phyloP scores from a whole-genome alignment of 2,797 vertebrate genomes.

The Lutjanus campechanus region DNA sequence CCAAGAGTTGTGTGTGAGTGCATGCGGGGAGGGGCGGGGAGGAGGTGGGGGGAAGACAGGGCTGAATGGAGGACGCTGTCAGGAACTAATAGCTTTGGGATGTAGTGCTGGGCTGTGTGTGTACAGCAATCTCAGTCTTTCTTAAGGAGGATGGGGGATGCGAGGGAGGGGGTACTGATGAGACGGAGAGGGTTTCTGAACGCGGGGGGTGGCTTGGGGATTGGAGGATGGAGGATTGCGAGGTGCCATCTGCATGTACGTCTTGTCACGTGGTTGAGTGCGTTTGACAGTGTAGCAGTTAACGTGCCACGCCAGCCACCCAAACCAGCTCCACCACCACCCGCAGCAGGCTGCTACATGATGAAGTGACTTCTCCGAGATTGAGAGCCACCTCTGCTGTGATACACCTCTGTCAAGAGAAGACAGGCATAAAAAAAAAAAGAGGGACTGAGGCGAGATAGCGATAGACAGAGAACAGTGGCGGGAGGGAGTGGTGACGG shows the following conservation, averaged over 20 bases:
- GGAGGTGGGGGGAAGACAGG: constrained; percentile 51
- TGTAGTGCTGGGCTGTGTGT: constrained; percentile 74
- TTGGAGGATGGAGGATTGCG: constrained; percentile 7
- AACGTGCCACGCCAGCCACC: neutral
- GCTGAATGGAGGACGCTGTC: constrained; percentile 80
- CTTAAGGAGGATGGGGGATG: constrained; percentile 48
- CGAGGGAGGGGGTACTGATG: constrained; percentile 38
- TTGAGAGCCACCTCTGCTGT: constrained; percentile 67
- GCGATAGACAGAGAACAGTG: constrained; percentile 49
- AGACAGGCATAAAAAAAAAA: constrained; percentile 56
- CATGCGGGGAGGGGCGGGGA: neutral
- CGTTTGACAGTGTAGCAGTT: constrained; percentile 12
- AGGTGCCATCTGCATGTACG: constrained; percentile 37
- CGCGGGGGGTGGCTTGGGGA: constrained; percentile 21
- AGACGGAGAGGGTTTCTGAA: constrained; percentile 32
- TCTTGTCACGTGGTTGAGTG: neutral
- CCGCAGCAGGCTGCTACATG: constrained; percentile 43
- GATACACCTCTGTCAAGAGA: constrained; percentile 71
- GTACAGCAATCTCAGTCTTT: constrained; percentile 77
- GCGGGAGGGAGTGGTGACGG: neutral
- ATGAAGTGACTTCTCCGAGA: constrained; percentile 70
- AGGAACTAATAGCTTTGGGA: constrained; percentile 84
- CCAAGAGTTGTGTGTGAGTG: constrained; percentile 61
- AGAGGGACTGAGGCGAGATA: constrained; percentile 53
- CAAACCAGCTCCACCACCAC: constrained; percentile 23